Evolutionary conservation across 2,113 vertebrate genomes (phyloP).

Genomic region (Ursus arctos): DNA sequence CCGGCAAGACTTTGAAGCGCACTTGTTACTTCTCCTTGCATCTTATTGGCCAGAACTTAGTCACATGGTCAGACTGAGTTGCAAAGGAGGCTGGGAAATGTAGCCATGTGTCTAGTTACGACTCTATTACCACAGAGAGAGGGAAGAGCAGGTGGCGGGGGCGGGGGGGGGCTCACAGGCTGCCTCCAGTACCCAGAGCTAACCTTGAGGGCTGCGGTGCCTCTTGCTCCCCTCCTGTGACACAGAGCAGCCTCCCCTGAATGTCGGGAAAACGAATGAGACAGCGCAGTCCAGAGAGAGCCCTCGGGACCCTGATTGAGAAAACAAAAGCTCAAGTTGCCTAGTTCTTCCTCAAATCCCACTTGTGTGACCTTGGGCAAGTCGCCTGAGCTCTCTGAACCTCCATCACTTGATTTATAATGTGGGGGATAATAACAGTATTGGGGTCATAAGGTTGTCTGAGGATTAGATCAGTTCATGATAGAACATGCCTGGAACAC

Average conservation of each 20-base stretch:
- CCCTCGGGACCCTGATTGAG: not conserved
- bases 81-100: not conserved
- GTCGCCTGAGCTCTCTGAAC: not conserved
- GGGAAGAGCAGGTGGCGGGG: no score
- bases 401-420: not conserved
- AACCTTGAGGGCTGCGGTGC: not conserved
- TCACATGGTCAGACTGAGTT: not conserved
- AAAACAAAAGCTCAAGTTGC: not conserved
- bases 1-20: not conserved
- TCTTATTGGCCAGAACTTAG: not conserved
- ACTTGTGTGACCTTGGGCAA: not conserved
- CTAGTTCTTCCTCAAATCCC: not conserved
- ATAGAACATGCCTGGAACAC: no score
- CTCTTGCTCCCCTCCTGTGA: not conserved
- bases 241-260: not conserved
- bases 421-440: no score
- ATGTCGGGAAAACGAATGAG: not conserved
- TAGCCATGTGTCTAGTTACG: not conserved
- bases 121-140: not conserved
- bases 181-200: not conserved
- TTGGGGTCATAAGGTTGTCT: not conserved
- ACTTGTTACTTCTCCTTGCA: not conserved
- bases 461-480: not conserved
- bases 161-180: not conserved
- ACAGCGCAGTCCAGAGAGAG: not conserved